Base-by-base conservation (phyloP, 2,113 vertebrate genomes). In the Rhinichthys klamathensis region DNA sequence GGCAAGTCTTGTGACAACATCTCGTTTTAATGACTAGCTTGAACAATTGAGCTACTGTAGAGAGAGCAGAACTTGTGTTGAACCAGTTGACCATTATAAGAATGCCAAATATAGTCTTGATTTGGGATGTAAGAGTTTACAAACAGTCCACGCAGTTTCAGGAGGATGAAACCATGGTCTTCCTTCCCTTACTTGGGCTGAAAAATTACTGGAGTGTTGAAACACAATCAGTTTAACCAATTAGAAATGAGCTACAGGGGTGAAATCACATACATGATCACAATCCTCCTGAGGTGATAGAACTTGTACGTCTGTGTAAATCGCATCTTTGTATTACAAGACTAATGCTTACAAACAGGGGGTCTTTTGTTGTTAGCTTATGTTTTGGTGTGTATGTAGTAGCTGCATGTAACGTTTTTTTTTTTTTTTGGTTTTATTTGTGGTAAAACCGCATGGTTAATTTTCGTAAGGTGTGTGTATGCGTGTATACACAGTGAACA, bases 11-110 rank as follows among this genome's bases (percentile, higher is more conserved):
- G 15, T 76, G 74, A 51, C 46, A 54, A 76, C 74, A 76, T 54
- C 49, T 49, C 16, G 9, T 51, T 80, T 81, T 27, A 51, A 41
- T 44, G 32, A 61, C 54, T 13, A 30, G 44, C 25, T 49, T 51
- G 18, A 69, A 81, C 61, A 69, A 69, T 69, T 2, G 41, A 46
- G 25, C 79, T 30, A 81, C n/a, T 67, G 41, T 67, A 51, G 16
- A 67, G 3, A 44, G 18, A 4, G 27, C 11, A 51, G 8, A 67
- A 30, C 13, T 13, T 46, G 2, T 16, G 46, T 56, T 4, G 1
- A 49, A 46, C n/a, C 25, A 51, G 46, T 21, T 54, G 25, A 21
- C 7, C 13, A 32, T 2, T 32, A 11, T 0, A 30, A 7, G 27
- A 76, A 76, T 54, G 25, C 16, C 25, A 76, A 76, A 76, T 16